Percentiles rank a stretch among this genome's conserved stretches.
Evolutionary conservation across 2,888 invertebrate species (phyloP).

Genomic region (Drosophila atroscutellata): DNA sequence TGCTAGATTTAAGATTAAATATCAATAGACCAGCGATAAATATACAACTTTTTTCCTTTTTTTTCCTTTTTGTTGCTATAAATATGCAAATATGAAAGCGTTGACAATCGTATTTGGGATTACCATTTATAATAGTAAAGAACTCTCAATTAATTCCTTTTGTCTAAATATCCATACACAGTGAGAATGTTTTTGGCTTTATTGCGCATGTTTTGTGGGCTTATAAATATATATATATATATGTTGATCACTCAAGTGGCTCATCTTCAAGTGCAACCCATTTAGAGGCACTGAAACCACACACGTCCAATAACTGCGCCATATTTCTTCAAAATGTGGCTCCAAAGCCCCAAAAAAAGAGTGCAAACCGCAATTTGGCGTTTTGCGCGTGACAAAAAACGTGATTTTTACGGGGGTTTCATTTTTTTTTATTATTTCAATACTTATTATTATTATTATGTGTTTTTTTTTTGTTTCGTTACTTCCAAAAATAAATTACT

Average conservation of each 20-base stretch:
- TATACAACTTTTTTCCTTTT: not conserved
- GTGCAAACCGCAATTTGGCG: conserved; percentile 23
- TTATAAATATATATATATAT: no score
- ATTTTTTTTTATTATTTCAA: conserved; percentile 2
- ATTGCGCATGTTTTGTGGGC: not conserved
- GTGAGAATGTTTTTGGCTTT: not conserved
- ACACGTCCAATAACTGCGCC: conserved; percentile 38
- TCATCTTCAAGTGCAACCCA: conserved; percentile 18
- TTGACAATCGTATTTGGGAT: not conserved
- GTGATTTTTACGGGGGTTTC: conserved; percentile 29
- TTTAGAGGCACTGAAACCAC: conserved; percentile 22
- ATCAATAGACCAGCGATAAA: not conserved
- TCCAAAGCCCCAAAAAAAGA: conserved; percentile 8
- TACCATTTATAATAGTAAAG: not conserved
- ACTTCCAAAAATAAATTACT: conserved; percentile 54
- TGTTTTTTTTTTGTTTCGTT: conserved; percentile 6
- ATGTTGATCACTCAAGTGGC: conserved; percentile 11
- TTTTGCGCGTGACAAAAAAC: conserved; percentile 62
- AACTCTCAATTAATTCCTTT: not conserved
- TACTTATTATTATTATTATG: conserved; percentile 7
- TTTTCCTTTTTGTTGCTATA: not conserved
- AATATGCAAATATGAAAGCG: not conserved
- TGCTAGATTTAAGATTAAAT: not conserved
- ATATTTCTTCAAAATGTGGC: conserved; percentile 20
- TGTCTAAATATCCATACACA: not conserved